A percentile compares a stretch with the other conserved stretches of the same genome.
Conservation (phyloP, 1,140 invertebrate species). For the Atta colombica region DNA sequence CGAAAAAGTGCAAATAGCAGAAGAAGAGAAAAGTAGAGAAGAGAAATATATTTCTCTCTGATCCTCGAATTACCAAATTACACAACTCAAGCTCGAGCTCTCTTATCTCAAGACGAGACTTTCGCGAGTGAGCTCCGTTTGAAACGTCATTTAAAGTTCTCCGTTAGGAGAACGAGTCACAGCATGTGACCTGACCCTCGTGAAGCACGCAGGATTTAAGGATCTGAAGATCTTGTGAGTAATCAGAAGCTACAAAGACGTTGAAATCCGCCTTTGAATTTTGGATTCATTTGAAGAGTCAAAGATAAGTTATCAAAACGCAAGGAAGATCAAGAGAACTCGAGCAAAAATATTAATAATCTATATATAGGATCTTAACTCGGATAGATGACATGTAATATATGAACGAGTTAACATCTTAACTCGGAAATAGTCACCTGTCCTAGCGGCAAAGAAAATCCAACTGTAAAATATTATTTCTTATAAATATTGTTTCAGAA, state of each 20-base stretch:
- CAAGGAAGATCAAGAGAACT: background rate
- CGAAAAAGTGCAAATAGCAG: background rate
- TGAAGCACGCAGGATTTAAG: conserved; percentile 53
- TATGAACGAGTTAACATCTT: background rate
- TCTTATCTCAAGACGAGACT: conserved; percentile 53
- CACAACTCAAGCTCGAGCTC: conserved; percentile 43
- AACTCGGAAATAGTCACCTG: too few species aligned
- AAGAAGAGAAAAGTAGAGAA: background rate
- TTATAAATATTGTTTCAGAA: too few species aligned
- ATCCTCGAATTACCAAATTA: conserved; percentile 71
- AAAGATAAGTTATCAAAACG: conserved; percentile 13
- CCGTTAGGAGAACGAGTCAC: conserved; percentile 48
- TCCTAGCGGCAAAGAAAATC: too few species aligned
- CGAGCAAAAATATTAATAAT: background rate
- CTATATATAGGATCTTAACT: background rate
- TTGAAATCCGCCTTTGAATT: conserved; percentile 18
- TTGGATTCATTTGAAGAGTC: background rate
- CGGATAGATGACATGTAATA: background rate
- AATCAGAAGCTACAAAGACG: conserved; percentile 22
- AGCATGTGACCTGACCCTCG: conserved; percentile 47
- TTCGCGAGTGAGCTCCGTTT: conserved; percentile 49
- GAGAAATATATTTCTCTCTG: conserved; percentile 61
- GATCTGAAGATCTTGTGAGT: conserved; percentile 33
- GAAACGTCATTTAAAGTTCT: conserved; percentile 62
- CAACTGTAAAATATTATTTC: too few species aligned